Evolutionary conservation across 2,797 vertebrate species (phyloP), one percentile per base, ranked within the genome.

Genomic region (Lepus townsendii): DNA sequence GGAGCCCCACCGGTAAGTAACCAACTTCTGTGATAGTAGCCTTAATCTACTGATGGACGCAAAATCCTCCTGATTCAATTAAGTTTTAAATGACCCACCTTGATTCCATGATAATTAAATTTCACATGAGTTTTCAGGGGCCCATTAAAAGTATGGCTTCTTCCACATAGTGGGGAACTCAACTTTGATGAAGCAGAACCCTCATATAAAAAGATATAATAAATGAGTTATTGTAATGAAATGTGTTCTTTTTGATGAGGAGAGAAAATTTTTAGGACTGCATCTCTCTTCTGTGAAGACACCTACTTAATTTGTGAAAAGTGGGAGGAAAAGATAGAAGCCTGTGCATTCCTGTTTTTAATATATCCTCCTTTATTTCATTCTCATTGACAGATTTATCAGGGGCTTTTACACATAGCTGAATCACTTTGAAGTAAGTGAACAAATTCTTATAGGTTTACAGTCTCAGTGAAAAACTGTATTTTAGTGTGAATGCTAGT

Each of bases 281-380:
- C 3, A 88, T 92, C 5, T 90, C 24, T 88, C 86, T 71, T 27
- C 14, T 94, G 13, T 65, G 42, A 95, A 84, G n/a, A 78, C 11
- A 93, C 7, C 13, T 89, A 84, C 24, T 95, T 95, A 94, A 68
- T 95, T 94, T 89, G 60, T 88, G 50, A 96, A 95, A 88, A 87
- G 24, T 83, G 32, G 13, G n/a, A 90, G 72, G n/a, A 50, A 83
- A 83, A 78, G 11, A 60, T 65, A 78, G 14, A 93, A 84, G 52
- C 77, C 13, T 79, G 0, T 19, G 85, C 79, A 91, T 71, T 75
- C 24, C 32, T 76, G 42, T 75, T 86, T 93, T 91, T 68, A 93
- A 57, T 42, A 38, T 82, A 14, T 72, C 10, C 14, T 90, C 16
- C 75, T 68, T 80, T 69, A 94, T 82, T 94, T 79, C 92, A 20